phyloP scores from a whole-genome alignment of 2,113 vertebrate species.

The Paracanthobrama guichenoti region DNA sequence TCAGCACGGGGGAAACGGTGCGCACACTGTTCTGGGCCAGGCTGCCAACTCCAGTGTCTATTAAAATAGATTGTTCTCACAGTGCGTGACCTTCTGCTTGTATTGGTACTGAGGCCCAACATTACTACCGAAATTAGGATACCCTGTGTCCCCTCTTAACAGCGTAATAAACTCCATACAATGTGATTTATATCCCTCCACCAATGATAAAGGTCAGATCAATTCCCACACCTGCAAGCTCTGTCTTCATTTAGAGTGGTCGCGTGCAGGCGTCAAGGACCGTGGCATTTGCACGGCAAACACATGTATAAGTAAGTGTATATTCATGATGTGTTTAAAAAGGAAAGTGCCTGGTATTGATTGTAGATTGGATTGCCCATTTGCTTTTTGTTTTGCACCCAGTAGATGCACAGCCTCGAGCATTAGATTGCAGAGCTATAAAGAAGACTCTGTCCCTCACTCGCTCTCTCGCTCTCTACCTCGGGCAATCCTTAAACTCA shows the following conservation, averaged over 20 bases:
- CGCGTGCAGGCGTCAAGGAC: slow-evolving; percentile 37
- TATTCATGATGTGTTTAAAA: slow-evolving; percentile 62
- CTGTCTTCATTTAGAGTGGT: slow-evolving; percentile 68
- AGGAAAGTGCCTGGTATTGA: slow-evolving; percentile 57
- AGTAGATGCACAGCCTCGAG: slow-evolving; percentile 59
- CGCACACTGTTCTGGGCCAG: slow-evolving; percentile 27
- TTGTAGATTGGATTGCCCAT: slow-evolving; percentile 57
- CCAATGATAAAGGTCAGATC: slow-evolving; percentile 72
- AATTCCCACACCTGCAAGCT: slow-evolving; percentile 63
- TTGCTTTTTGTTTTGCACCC: slow-evolving; percentile 69
- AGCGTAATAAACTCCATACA: slow-evolving; percentile 65
- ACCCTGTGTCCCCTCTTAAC: slow-evolving; percentile 59
- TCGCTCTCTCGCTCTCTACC: slow-evolving; percentile 54
- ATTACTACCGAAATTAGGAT: slow-evolving; percentile 64
- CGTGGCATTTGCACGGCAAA: slow-evolving; percentile 48
- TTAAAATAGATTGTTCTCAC: slow-evolving; percentile 52
- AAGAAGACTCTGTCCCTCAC: slow-evolving; percentile 57
- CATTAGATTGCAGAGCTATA: slow-evolving; percentile 65
- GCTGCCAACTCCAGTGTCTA: slow-evolving; percentile 39
- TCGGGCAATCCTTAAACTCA: slow-evolving; percentile 73
- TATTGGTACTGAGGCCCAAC: slow-evolving; percentile 61
- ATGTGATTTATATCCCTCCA: slow-evolving; percentile 69
- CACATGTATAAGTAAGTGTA: slow-evolving; percentile 64
- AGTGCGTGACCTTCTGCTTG: slow-evolving; percentile 56
- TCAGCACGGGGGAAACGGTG: slow-evolving; percentile 28